Evolutionary conservation across 2,888 invertebrate genomes (phyloP).

Genomic region (Coleophora deauratella): DNA sequence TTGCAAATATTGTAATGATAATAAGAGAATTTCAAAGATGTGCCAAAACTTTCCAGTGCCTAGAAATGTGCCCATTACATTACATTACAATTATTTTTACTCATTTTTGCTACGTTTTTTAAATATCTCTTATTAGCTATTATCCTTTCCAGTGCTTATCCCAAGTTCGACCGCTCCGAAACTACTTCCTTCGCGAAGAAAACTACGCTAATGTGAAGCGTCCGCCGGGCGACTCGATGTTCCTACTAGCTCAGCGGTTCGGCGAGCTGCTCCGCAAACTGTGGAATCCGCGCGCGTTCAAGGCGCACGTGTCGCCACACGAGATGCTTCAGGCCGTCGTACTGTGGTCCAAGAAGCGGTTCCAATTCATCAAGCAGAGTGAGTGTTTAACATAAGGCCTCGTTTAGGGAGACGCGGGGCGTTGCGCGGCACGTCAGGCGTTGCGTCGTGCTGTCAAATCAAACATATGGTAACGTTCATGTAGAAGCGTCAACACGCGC

Average conservation of each 20-base stretch:
- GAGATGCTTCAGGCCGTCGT: conserved; percentile 99
- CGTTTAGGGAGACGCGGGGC: no score
- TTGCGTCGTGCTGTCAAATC: no score
- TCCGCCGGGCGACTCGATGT: conserved; percentile 96
- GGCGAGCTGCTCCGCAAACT: conserved; percentile 97
- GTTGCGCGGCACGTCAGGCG: no score
- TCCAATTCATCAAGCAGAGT: conserved; percentile 99
- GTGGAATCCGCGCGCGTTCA: conserved; percentile 99
- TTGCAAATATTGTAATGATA: no score
- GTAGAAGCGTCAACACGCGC: no score
- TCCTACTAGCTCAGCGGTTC: conserved; percentile 91
- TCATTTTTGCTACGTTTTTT: no score
- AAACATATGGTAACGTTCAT: no score
- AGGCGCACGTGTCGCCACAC: conserved; percentile 99
- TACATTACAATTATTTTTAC: no score
- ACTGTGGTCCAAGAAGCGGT: conserved; percentile 95
- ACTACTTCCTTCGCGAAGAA: conserved; percentile 95
- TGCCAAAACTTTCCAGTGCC: no score
- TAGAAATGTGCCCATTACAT: no score
- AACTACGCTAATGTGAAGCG: conserved; percentile 92
- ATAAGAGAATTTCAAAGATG: no score
- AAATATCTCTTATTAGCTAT: no score
- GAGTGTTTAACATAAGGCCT: conserved; percentile 19
- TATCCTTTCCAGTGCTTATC: conserved; percentile 86
- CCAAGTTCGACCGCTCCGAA: conserved; percentile 94